Evolutionary conservation across 2,888 invertebrate genomes (phyloP).

Genomic region (Polydrusus pterygomalis): DNA sequence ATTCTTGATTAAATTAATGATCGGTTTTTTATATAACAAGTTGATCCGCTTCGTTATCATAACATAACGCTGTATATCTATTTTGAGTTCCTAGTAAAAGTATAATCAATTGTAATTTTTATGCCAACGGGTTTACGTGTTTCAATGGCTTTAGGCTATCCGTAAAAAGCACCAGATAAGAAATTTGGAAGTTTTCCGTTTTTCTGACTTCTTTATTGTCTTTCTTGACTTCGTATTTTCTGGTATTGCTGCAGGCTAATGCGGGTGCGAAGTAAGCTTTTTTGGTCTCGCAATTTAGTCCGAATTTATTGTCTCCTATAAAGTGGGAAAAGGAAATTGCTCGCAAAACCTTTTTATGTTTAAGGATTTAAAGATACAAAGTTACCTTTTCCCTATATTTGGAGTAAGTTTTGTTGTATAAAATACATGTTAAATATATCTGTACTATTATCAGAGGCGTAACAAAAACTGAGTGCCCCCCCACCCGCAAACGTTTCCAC

Average conservation of each 20-base stretch:
- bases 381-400: not conserved
- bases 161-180: constrained; percentile 36
- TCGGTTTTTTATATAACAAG: too few relatives aligned
- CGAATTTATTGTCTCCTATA: constrained; percentile 38
- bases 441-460: too few relatives aligned
- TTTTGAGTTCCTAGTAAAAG: too few relatives aligned
- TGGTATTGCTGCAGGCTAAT: constrained; percentile 31
- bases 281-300: constrained; percentile 34
- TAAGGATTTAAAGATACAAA: constrained; percentile 9
- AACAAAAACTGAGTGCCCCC: too few relatives aligned
- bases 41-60: too few relatives aligned
- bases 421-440: too few relatives aligned
- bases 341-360: constrained; percentile 28
- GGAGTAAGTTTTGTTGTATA: not conserved
- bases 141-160: constrained; percentile 7
- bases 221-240: constrained; percentile 34
- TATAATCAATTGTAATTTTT: too few relatives aligned
- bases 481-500: too few relatives aligned
- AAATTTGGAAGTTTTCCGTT: constrained; percentile 34
- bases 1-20: too few relatives aligned
- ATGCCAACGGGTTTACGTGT: not conserved
- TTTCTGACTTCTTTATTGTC: constrained; percentile 43
- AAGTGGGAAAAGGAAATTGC: constrained; percentile 36
- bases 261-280: constrained; percentile 23
- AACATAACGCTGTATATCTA: too few relatives aligned